Evolutionary conservation across 2,888 invertebrate genomes (phyloP), one percentile per base, ranked within the genome.

Genomic region (Tanytarsus gracilentus): DNA sequence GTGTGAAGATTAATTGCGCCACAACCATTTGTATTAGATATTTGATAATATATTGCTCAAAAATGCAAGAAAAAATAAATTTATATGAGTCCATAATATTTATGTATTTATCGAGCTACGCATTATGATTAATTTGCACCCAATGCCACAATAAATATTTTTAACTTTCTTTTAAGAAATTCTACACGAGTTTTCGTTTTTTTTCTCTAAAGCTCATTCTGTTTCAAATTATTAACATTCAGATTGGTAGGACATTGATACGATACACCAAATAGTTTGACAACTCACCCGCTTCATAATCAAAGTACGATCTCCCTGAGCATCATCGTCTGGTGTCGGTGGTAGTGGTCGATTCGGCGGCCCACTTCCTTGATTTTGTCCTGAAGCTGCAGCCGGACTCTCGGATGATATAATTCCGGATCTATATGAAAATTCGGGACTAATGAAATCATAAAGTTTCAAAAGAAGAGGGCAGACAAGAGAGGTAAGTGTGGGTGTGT

Each of bases 261-360:
- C 11, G n/a, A n/a, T n/a, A 33, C 9, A 33, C 3, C n/a, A 33
- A 33, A 29, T 5, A 29, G 29, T 23, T 18, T 18, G 23, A 44
- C 11, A 18, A 82, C 89, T 85, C 75, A 93, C 93, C 84, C 92
- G 81, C 76, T 92, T 85, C 81, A 92, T 86, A 70, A 94, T 92
- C 74, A 95, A 82, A 62, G 94, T 95, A 69, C 90, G 83, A 74
- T 93, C 93, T 61, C 87, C 85, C 67, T 75, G 75, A 63, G 78
- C 77, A 68, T 79, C 80, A 75, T 87, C 87, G 72, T 91, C 90
- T 70, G 95, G 94, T 72, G 93, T 94, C 39, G 95, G 95, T 61
- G 95, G 95, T 69, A 95, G 79, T 58, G 95, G 95, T 66, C 94
- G 82, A 71, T 93, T 94, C 63, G 94, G 94, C 66, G 92, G 88